phyloP scores from a whole-genome alignment of 2,888 invertebrate species.

The Oscheius sp. region DNA sequence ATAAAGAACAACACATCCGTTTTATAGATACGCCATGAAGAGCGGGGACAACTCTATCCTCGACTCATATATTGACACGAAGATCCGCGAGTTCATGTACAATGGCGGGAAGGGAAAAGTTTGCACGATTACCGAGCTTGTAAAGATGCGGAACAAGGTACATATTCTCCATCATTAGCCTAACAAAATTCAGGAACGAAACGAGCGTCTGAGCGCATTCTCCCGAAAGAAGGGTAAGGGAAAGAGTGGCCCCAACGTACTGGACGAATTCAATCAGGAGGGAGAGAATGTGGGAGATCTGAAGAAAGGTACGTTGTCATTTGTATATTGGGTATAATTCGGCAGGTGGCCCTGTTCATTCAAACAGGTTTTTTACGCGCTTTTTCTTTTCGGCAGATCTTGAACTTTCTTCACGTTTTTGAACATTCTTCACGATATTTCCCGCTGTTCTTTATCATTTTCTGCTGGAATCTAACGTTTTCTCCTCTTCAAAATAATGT shows the following conservation, averaged over 20 bases:
- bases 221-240: slow-evolving; percentile 65
- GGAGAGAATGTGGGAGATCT: slow-evolving; percentile 62
- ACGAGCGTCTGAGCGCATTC: slow-evolving; percentile 61
- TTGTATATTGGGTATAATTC: too few relatives aligned
- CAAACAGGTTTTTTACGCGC: too few relatives aligned
- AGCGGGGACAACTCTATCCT: slow-evolving; percentile 64
- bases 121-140: slow-evolving; percentile 88
- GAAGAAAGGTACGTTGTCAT: slow-evolving; percentile 59
- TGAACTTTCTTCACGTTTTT: too few relatives aligned
- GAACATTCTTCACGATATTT: too few relatives aligned
- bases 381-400: too few relatives aligned
- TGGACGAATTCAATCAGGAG: slow-evolving; percentile 62
- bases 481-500: too few relatives aligned
- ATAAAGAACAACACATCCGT: too few relatives aligned
- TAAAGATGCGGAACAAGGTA: slow-evolving; percentile 84
- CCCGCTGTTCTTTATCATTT: too few relatives aligned
- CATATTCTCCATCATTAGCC: background rate
- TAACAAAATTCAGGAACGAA: slow-evolving; percentile 78
- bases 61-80: slow-evolving; percentile 51
- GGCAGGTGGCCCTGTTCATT: too few relatives aligned
- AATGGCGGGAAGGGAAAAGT: slow-evolving; percentile 90
- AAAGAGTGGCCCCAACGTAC: slow-evolving; percentile 64
- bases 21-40: slow-evolving; percentile 58
- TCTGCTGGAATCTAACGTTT: too few relatives aligned
- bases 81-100: slow-evolving; percentile 89